Conservation (phyloP, 2,888 invertebrate genomes). For the Cosmorhoe ocellata region DNA sequence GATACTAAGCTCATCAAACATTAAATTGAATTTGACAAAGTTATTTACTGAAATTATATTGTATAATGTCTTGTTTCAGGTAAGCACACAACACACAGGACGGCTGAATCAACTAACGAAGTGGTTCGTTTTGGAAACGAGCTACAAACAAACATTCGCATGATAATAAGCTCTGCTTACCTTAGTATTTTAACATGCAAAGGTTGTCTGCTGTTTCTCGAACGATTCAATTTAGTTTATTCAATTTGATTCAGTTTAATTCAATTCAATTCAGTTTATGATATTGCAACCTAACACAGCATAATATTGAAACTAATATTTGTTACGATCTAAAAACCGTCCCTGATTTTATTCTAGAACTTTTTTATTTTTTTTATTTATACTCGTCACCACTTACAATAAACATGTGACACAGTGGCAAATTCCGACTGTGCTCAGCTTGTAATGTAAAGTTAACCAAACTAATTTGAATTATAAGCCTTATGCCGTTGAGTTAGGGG, state of each 20-base stretch:
- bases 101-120: constrained; percentile 5
- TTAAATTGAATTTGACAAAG: too few species aligned
- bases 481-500: constrained; percentile 18
- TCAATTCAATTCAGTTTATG: too few species aligned
- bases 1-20: too few species aligned
- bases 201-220: background rate
- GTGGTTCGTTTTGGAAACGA: background rate
- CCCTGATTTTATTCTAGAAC: too few species aligned
- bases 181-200: background rate
- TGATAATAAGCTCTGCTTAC: background rate
- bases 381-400: constrained; percentile 6
- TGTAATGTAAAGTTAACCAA: constrained; percentile 3
- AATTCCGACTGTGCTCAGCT: constrained; percentile 3
- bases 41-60: too few species aligned
- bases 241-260: too few species aligned
- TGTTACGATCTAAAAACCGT: too few species aligned
- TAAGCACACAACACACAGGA: constrained; percentile 2
- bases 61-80: constrained; percentile 15
- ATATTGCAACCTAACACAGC: too few species aligned
- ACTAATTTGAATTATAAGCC: constrained; percentile 14
- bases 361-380: too few species aligned
- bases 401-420: constrained; percentile 6
- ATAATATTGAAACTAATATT: too few species aligned
- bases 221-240: too few species aligned
- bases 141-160: background rate